Conservation (phyloP, 2,888 invertebrate species). For the Agrochola litura region DNA sequence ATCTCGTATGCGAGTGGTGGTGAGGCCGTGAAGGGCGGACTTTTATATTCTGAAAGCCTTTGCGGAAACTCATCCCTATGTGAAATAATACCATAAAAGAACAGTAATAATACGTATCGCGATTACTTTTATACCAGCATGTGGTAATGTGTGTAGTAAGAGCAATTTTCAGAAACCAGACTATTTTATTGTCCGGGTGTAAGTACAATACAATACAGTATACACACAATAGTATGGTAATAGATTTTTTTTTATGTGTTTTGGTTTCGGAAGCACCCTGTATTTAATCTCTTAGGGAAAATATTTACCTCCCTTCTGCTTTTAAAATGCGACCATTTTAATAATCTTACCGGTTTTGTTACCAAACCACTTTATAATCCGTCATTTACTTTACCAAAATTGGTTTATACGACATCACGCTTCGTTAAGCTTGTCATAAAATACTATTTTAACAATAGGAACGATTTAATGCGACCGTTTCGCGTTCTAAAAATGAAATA, state of each 20-base stretch:
- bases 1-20: constrained; percentile 70
- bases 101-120: constrained; percentile 53
- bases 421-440: constrained; percentile 84
- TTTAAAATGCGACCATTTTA: constrained; percentile 21
- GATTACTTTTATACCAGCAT: constrained; percentile 52
- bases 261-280: constrained; percentile 3
- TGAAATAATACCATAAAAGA: constrained; percentile 61
- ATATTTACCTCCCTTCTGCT: background rate
- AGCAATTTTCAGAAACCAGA: constrained; percentile 38
- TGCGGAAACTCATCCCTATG: constrained; percentile 63
- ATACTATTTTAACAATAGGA: constrained; percentile 82
- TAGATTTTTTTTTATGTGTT: constrained; percentile 35
- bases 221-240: constrained; percentile 14
- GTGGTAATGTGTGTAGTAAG: constrained; percentile 45
- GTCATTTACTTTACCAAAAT: constrained; percentile 51
- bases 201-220: constrained; percentile 15
- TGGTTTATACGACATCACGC: constrained; percentile 74
- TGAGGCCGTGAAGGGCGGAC: constrained; percentile 57
- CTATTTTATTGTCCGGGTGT: constrained; percentile 23
- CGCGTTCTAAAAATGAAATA: constrained; percentile 88
- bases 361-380: constrained; percentile 40
- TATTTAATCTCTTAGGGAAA: constrained; percentile 17
- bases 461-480: constrained; percentile 82
- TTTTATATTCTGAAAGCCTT: constrained; percentile 67
- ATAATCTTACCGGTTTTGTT: constrained; percentile 39